Base-by-base conservation (phyloP, 2,797 vertebrate species). In the Halcyon chelicuti region DNA sequence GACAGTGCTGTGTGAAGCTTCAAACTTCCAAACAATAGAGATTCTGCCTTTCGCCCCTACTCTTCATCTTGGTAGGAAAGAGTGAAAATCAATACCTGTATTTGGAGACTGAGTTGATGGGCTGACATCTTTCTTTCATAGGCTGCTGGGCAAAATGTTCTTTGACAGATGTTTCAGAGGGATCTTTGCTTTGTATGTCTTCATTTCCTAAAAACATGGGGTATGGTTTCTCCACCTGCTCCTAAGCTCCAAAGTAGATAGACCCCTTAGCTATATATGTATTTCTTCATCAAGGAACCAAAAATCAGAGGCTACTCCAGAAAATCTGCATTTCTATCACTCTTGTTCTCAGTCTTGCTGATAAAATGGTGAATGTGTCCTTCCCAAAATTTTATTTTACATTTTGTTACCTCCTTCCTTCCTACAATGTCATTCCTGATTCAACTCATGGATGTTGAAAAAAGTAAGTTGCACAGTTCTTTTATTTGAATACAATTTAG, bases 251-350 rank as follows among this genome's bases (percentile, higher is more conserved):
- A 7, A 4, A 3, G 31, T 29, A 49, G 49, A 16, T 16, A 42
- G 9, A 72, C 20, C 31, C 39, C 10, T 52, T 57, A 22, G 5
- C 22, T 88, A 3, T 20, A 2, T 23, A 17, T 0, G 0, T 33
- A 16, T 55, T 61, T 17, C 31, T 72, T 60, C 55, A 49, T 7
- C 1, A 1, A 31, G 5, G 12, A 58, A 35, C 26, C 39, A 47
- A 20, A 58, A 58, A 62, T 40, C 29, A 63, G 66, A 73, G 37
- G 19, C 37, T 35, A 3, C 42, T 51, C 13, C 14, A 51, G 28
- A 39, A 76, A 70, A 81, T 21, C 58, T 39, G 18, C 8, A 4
- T 70, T 81, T 67, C 33, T 37, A 42, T 40, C 8, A 11, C 25
- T 49, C n/a, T 46, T 86, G 10, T 62, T 71, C 22, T 55, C 29